Percentiles rank a stretch among this genome's conserved stretches.
phyloP scores from a whole-genome alignment of 2,113 vertebrate species.

The Malurus elegans region DNA sequence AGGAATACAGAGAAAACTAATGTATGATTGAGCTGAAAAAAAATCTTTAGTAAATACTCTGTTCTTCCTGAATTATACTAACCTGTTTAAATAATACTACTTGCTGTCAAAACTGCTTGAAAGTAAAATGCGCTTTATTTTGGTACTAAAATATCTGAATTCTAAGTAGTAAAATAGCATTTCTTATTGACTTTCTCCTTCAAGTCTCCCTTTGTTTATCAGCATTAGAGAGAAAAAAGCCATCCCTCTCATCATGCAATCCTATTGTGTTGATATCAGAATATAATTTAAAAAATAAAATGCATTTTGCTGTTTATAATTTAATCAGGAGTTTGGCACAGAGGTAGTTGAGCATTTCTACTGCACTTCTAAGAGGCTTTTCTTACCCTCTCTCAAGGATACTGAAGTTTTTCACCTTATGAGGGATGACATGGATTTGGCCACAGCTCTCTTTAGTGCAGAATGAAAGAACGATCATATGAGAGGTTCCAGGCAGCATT shows the following conservation, averaged over 20 bases:
- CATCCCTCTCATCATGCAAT: background rate
- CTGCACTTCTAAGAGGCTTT: background rate
- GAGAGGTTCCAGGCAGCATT: background rate
- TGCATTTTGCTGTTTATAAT: background rate
- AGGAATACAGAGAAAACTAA: background rate
- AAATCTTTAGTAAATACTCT: background rate
- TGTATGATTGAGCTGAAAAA: background rate
- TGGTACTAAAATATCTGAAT: background rate
- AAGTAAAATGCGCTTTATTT: background rate
- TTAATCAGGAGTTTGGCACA: background rate
- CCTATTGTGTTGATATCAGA: background rate
- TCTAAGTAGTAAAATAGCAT: background rate
- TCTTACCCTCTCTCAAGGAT: background rate
- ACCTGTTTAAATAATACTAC: background rate
- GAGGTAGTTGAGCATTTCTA: background rate
- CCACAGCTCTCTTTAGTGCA: background rate
- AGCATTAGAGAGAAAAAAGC: background rate
- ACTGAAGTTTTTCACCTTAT: background rate
- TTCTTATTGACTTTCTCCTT: background rate
- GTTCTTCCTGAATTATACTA: background rate
- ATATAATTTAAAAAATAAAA: background rate
- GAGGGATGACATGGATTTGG: fast-evolving
- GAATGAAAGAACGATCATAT: background rate
- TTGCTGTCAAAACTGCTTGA: background rate
- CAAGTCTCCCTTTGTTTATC: background rate